Evolutionary conservation across 2,797 vertebrate genomes (phyloP), one percentile per base, ranked within the genome.

Genomic region (Craterocephalus amniculus): DNA sequence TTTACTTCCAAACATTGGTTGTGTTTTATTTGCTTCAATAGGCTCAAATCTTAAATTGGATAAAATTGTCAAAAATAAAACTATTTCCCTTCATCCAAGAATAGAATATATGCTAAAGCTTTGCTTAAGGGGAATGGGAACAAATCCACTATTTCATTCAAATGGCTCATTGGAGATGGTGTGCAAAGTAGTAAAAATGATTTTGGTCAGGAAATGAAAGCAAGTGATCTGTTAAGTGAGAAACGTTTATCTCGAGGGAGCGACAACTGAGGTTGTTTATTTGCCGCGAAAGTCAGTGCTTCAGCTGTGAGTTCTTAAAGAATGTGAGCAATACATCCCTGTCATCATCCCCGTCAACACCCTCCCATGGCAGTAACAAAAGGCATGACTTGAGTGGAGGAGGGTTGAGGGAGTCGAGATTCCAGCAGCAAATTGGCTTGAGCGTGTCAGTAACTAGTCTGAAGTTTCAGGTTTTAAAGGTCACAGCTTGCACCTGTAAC

Each of bases 101-200:
- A 1, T 32, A 34, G 43, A 59, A 22, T 27, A 27, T 48, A 32
- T 57, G 29, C 57, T 49, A 36, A 68, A 26, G 16, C 14, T 49
- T 54, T 48, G 62, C 52, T 72, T 1, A 70, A 70, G 62, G 36
- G 26, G 35, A 52, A 48, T 10, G 9, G 34, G 34, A 35, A 11
- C 9, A 10, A 35, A 35, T 8, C 34, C 34, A 35, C 34, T 35
- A 35, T 35, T 8, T 35, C 34, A 35, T 35, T 35, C 9, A 35
- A 35, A 35, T 35, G 34, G 34, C 34, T 35, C 34, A 35, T 35
- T 35, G 34, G 34, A 35, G 11, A 35, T 35, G 7, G 34, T 12
- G 34, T 35, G 10, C 34, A 35, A 35, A 35, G 34, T 35, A 35
- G 9, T 35, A 35, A 35, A 35, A 35, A 35, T 35, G 9, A 10